Conservation (phyloP, 2,888 invertebrate genomes). For the Isotomurus palustris region DNA sequence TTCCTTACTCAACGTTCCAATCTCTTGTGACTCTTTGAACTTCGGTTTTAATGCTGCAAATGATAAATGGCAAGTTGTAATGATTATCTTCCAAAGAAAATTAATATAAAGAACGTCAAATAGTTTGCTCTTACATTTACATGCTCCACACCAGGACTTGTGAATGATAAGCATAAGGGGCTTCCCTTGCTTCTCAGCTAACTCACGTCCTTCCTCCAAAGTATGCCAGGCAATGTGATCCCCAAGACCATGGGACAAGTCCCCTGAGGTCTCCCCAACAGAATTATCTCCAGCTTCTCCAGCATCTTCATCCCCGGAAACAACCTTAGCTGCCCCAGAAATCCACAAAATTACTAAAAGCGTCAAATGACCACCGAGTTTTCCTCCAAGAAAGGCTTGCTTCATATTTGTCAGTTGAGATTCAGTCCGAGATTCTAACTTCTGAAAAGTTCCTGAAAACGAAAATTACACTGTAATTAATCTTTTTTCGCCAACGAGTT, state of each 20-base stretch:
- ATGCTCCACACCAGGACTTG: constrained; percentile 64
- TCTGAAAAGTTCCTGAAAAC: too few species aligned
- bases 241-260: constrained; percentile 43
- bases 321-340: not conserved
- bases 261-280: constrained; percentile 9
- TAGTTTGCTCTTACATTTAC: constrained; percentile 57
- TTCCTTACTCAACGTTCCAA: constrained; percentile 58
- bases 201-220: constrained; percentile 39
- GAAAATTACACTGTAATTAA: too few species aligned
- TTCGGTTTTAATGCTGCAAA: constrained; percentile 57
- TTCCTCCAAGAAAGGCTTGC: too few species aligned
- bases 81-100: not conserved
- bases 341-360: not conserved
- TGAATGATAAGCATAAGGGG: constrained; percentile 64
- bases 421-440: too few species aligned
- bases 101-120: constrained; percentile 1
- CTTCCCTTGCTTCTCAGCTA: constrained; percentile 50
- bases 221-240: constrained; percentile 44
- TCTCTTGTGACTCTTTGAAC: constrained; percentile 58
- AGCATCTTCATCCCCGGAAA: not conserved
- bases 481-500: too few species aligned
- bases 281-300: constrained; percentile 1
- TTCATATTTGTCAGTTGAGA: too few species aligned
- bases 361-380: too few species aligned
- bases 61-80: constrained; percentile 8